Evolutionary conservation across 2,113 vertebrate genomes (phyloP).

Genomic region (Xenopus laevis): DNA sequence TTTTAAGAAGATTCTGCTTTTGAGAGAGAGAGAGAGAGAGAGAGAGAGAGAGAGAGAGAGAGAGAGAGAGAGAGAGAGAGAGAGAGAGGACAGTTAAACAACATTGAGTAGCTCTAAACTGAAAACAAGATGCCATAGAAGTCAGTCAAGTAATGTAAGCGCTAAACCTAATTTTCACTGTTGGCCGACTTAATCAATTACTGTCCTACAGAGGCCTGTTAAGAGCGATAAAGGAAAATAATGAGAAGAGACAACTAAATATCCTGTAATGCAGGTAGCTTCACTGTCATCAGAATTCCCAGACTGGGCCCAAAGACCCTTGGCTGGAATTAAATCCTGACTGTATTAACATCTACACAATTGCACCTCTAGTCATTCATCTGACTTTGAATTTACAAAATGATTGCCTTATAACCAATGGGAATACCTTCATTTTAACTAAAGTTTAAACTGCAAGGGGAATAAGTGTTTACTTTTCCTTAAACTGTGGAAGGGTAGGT

Average conservation of each 20-base stretch:
- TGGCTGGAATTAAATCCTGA: background rate
- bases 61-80: background rate
- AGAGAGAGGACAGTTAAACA: constrained; percentile 15
- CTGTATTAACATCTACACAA: background rate
- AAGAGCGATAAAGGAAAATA: background rate
- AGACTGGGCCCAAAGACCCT: background rate
- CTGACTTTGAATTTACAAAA: background rate
- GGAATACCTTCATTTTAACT: background rate
- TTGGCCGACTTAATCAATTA: constrained; percentile 31
- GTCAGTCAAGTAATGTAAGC: background rate
- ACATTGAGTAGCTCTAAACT: constrained; percentile 1
- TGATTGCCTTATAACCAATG: background rate
- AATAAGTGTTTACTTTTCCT: constrained; percentile 6
- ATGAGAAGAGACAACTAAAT: background rate
- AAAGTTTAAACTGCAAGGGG: background rate
- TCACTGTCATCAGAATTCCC: background rate
- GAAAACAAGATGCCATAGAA: background rate
- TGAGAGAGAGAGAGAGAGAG: too few species aligned
- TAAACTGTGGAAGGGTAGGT: background rate
- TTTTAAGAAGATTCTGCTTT: too few species aligned
- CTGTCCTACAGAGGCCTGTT: constrained; percentile 5
- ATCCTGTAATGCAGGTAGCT: constrained; percentile 29
- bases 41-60: background rate
- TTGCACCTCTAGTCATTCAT: background rate
- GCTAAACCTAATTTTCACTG: constrained; percentile 12